Base-by-base conservation (phyloP, 2,797 vertebrate genomes). In the Adrianichthys oophorus region DNA sequence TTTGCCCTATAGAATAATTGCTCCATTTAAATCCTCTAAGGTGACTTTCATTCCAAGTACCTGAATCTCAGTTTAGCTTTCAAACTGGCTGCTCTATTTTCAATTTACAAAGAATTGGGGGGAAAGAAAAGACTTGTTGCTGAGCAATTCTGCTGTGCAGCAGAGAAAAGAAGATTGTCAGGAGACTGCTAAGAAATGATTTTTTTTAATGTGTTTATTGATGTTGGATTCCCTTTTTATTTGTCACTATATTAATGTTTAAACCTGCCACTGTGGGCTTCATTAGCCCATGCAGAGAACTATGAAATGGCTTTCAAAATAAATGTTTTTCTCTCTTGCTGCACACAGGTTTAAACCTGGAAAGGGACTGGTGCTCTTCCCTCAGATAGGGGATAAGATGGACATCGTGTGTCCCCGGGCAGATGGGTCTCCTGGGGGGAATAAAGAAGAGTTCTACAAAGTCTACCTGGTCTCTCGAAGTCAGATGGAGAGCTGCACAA, bases 381-480 rank as follows among this genome's bases (percentile, higher is more conserved):
- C 97, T 85, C 95, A 98, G 85, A 98, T 99, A 74, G 97, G 97
- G 85, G 97, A 98, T 91, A 99, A 98, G 93, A 92, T 99, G 94
- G 97, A 99, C 92, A 98, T 99, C 63, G 96, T 98, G 82, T 99
- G 97, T 89, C 97, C 97, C 69, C 93, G 94, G 66, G 90, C 92
- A 72, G 93, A 93, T 76, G 91, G 92, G 82, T 92, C 91, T 79
- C 69, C 86, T 55, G 91, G 91, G 62, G 92, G 88, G 7, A 29
- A 6, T 7, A 93, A 89, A 83, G 94, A 95, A 15, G 97, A 98
- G 92, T 97, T 95, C 91, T 97, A 97, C 85, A 95, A 95, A 44
- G 93, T 99, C 68, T 98, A 95, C 93, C 94, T 98, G 92, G 96
- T 99, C 80, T 93, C 95, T 76, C 92, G 94, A 65, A 91, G 94